Percentiles rank a stretch among this genome's conserved stretches.
Conservation (phyloP, 2,113 vertebrate genomes). For the Tauraco erythrolophus region DNA sequence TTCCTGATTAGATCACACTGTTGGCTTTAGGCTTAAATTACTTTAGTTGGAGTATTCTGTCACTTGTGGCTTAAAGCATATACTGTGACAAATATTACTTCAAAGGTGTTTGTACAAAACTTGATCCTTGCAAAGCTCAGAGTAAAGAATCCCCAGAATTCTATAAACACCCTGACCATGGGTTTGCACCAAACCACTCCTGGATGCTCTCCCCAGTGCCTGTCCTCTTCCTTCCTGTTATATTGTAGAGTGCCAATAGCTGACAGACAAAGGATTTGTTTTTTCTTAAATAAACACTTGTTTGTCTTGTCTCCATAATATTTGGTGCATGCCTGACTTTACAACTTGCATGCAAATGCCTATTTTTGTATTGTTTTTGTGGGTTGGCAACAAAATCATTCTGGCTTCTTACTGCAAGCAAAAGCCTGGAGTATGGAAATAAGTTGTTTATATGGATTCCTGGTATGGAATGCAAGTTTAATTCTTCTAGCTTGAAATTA, state of each 20-base stretch:
- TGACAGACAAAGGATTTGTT: not conserved
- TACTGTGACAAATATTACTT: not conserved
- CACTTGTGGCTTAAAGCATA: not conserved
- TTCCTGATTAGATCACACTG: not conserved
- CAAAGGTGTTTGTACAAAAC: not conserved
- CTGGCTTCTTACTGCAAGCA: not conserved
- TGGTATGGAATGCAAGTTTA: constrained; percentile 14
- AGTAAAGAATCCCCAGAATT: not conserved
- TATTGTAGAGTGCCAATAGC: not conserved
- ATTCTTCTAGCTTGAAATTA: constrained; percentile 11
- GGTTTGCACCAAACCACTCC: not conserved
- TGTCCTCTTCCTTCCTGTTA: constrained; percentile 4
- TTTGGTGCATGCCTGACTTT: not conserved
- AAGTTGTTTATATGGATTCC: constrained; percentile 32
- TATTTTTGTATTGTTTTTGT: constrained; percentile 32
- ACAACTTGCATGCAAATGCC: constrained; percentile 14
- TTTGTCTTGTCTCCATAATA: constrained; percentile 39
- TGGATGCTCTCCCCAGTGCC: not conserved
- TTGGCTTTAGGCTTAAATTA: not conserved
- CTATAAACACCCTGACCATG: not conserved
- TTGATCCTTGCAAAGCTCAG: not conserved
- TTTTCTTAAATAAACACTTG: constrained; percentile 31
- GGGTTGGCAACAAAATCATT: not conserved
- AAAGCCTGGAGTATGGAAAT: not conserved
- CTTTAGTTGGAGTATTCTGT: not conserved